These are phyloP conservation scores for Brachyopa scutellaris DNA, from an alignment of 2,888 invertebrate genomes.

Conservation along the genomic window DNA sequence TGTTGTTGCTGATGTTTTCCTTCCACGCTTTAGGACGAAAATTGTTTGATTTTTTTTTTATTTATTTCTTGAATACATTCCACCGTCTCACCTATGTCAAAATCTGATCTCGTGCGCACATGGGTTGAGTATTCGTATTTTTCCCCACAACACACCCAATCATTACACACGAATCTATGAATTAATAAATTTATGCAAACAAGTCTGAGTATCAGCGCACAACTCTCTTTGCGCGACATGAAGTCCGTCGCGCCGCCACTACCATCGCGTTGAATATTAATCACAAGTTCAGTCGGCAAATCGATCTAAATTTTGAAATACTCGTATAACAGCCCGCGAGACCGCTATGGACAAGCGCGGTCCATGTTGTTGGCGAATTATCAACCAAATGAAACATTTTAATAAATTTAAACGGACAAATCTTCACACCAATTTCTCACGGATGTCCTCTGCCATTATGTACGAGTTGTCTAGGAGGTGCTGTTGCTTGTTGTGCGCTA, in stretches of 20 bases:
- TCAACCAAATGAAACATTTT: constrained; percentile 61
- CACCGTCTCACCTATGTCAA: constrained; percentile 51
- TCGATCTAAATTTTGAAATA: constrained; percentile 68
- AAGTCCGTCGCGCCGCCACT: constrained; percentile 23
- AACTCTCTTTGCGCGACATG: constrained; percentile 53
- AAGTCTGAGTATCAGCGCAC: constrained; percentile 50
- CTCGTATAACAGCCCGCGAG: constrained; percentile 6
- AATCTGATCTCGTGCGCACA: constrained; percentile 60
- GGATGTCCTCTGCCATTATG: constrained; percentile 44
- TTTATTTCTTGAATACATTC: neutral
- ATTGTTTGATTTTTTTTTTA: constrained; percentile 16
- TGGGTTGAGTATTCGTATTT: constrained; percentile 22
- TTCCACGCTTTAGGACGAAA: constrained; percentile 48
- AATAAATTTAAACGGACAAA: constrained; percentile 66
- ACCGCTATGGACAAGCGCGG: neutral
- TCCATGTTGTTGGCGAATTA: constrained; percentile 61
- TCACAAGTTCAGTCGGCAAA: constrained; percentile 66
- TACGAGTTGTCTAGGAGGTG: constrained; percentile 16
- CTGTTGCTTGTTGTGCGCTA: constrained; percentile 13
- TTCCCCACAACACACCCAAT: constrained; percentile 40
- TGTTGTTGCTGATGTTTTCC: constrained; percentile 58
- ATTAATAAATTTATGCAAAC: constrained; percentile 72
- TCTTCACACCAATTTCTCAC: constrained; percentile 70
- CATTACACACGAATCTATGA: constrained; percentile 63
- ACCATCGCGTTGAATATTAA: constrained; percentile 50